Evolutionary conservation across 2,888 invertebrate species (phyloP), one percentile per base, ranked within the genome.

Genomic region (Drosophila lutescens): DNA sequence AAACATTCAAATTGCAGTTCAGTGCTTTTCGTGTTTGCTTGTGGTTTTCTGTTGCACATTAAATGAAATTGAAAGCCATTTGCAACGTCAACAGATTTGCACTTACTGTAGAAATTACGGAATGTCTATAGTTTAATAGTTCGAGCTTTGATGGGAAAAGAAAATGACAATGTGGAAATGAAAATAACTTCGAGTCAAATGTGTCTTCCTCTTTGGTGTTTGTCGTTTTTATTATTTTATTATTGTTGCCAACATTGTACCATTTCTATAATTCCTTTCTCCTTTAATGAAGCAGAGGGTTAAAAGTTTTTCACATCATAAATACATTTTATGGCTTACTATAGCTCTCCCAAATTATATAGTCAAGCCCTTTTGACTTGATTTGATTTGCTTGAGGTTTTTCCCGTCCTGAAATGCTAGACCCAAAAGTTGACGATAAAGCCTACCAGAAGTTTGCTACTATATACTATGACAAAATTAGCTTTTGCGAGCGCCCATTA

Each of bases 401-500:
- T 26, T 20, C 9, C 23, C 20, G 34, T 1, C 34, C 15, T 30
- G 8, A 36, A 20, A 50, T 26, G 56, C 30, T 30, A 44, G 36
- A 32, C 67, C 67, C 54, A 44, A 65, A 53, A 67, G 43, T 68
- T 68, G 34, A 20, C 36, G 38, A 13, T 68, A 68, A 66, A 68
- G 54, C 23, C 68, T 15, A 46, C 23, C 53, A 66, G 55, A 32
- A 44, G 20, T 15, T 23, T n/a, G 13, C 17, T 44, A 67, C 30
- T 66, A 46, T 23, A 23, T 13, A 67, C 32, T 15, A 67, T 30
- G 15, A 20, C 26, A 72, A 59, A 71, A 69, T 60, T 71, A 23
- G 47, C 43, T 36, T 44, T 44, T 10, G 54, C 30, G 41, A 43
- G 58, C 57, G 61, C 58, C 65, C 58, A 78, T 77, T 67, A 60